Evolutionary conservation across 2,113 vertebrate species (phyloP), one percentile per base, ranked within the genome.

Genomic region (Salvator merianae): DNA sequence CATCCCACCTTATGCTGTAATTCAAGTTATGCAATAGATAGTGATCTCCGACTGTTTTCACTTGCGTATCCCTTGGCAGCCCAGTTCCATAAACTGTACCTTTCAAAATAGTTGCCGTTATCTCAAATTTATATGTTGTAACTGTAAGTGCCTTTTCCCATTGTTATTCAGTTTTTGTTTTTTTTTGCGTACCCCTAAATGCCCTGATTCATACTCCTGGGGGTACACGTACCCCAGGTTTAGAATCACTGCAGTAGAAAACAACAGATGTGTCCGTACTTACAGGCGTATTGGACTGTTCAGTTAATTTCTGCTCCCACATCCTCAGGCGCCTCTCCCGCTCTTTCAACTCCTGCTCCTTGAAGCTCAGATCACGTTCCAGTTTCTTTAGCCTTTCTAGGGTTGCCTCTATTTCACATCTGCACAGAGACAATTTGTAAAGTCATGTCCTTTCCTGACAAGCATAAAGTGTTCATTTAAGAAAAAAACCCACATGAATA

Each of bases 321-420:
- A 99, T 97, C 95, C 96, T 98, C 75, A 99, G 94, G 28, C 97
- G 98, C 38, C 95, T 96, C 91, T 99, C 99, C 84, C 98, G 94
- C 91, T 99, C 98, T 94, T 98, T 99, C 88, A 99, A 96, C 89
- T 98, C 98, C 94, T 99, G 98, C 93, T 99, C 99, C 94, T 99
- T 99, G 92, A 96, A 98, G 94, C 98, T 99, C 95, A 99, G 96
- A 94, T 99, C 98, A 88, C 98, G 97, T 95, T 99, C 99, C 94
- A 99, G 95, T 95, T 97, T 98, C 96, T 99, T 99, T 91, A 99
- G 97, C 81, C 98, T 96, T 88, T 99, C 98, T 55, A 99, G 97
- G 62, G 98, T 99, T 82, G 98, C 98, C 93, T 99, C 99, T 77
- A 99, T 99, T 96, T 99, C 99, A 92, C 95, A 98, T 96, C 99